Evolutionary conservation across 2,888 invertebrate genomes (phyloP), one percentile per base, ranked within the genome.

Genomic region (Caenorhabditis becei): DNA sequence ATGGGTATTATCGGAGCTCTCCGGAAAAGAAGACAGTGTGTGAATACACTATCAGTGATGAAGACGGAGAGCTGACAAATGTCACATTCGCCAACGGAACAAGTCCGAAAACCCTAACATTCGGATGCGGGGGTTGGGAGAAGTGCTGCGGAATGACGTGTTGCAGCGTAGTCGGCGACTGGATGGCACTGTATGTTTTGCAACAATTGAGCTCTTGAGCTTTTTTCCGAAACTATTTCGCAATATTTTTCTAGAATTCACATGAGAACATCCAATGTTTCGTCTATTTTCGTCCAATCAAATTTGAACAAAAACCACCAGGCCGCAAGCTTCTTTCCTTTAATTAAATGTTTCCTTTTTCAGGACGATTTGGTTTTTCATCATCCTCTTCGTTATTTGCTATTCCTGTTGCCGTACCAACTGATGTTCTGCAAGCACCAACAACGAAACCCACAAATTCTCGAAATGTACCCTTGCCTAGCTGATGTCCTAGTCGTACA

Each of bases 31-130:
- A 47, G 16, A 72, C 54, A 14, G 56, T 54, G 28, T 72, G 72
- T 49, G 63, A 72, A 44, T 63, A 72, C 26, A 18, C 63, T 11
- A 72, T 72, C 4, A 58, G 44, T 35, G 63, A 72, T 8, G 58
- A 72, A n/a, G 72, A 72, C 41, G 72, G 72, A 18, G 63, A 63
- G 16, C 72, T 72, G 8, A 56, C 24, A 14, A 72, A 72, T 37
- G 72, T 72, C 24, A 63, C 63, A 0, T 72, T 49, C 35, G 32
- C 58, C 11, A 65, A 72, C 26, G 63, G 72, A 18, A 72, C 72
- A 0, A 35, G 11, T 1, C 72, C 72, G 2, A 72, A 63, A 11
- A 37, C 26, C 0, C n/a, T 72, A 4, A 44, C 35, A 1, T 72
- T 72, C 23, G 72, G 62, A 37, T 72, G 72, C 49, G 72, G 49